Base-by-base conservation (phyloP, 2,113 vertebrate genomes). In the Promerops cafer region DNA sequence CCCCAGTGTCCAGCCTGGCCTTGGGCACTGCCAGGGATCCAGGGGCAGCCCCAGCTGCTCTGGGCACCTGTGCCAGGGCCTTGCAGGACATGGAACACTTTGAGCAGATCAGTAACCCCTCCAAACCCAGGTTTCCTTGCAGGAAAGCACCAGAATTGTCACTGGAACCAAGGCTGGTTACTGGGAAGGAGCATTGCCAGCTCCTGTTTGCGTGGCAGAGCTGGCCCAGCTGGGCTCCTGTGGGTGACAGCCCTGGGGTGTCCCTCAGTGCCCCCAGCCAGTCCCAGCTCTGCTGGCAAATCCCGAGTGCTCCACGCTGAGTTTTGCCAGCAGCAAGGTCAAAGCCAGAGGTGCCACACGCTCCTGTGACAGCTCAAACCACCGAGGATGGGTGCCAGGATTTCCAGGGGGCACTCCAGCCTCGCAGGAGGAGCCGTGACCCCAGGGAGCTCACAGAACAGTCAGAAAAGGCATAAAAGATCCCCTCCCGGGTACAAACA, bases 241-340 rank as follows among this genome's bases (percentile, higher is more conserved):
- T 0, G 20, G 54, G 13, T 35, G 22, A 7, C 61, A 70, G 45
- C 9, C 30, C 6, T 8, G 35, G 74, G 47, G 11, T 23, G 45
- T 5, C n/a, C 31, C 57, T 23, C 53, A 2, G 44, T 1, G 15
- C 30, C 14, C 37, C 30, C 49, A 31, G 3, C 14, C 76, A n/a
- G 60, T 7, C n/a, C 39, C 23, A 1, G 85, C 69, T 65, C 35
- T 47, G 23, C 44, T 77, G 35, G 35, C 44, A 20, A 27, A 20
- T 2, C 37, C 7, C 1, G 0, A 63, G 4, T 4, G 2, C 45
- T 45, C 42, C 66, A 14, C 10, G 0, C 2, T 23, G 71, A n/a
- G 26, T 15, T 45, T 49, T 42, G 28, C 3, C 22, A 16, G 8
- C 85, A 47, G 35, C n/a, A 21, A 66, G 47, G 47, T 12, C 47